Evolutionary conservation across 2,113 vertebrate genomes (phyloP), one percentile per base, ranked within the genome.

Genomic region (Crotophaga sulcirostris): DNA sequence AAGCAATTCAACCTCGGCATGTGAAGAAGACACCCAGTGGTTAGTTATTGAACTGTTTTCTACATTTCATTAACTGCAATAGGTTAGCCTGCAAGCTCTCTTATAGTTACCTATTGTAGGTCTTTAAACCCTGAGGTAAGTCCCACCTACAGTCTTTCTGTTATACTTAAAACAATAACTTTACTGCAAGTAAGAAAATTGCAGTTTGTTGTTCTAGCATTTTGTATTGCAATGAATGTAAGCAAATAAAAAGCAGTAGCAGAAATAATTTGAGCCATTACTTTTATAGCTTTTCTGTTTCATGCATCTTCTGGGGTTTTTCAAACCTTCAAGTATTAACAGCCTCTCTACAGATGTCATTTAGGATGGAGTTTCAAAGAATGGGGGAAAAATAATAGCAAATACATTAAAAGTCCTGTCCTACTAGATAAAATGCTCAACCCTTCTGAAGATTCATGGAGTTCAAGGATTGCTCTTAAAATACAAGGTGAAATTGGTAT

Each of bases 381-480:
- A 77, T 1, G 21, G 28, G 49, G 19, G 49, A 62, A 55, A 60
- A 21, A 8, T 0, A 33, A 19, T 7, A 59, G 45, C 47, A 79
- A 83, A 76, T 72, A 24, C 5, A 23, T 72, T 55, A 24, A 49
- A 68, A 52, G 56, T 85, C 26, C 6, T 67, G 16, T 52, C 25
- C 19, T 60, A 13, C 11, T 56, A 54, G n/a, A 52, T 64, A 73
- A 54, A 8, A 58, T 15, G 26, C 40, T 69, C 18, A 81, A 23
- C 4, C 31, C 21, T 72, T 78, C 29, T 80, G 84, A 76, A n/a
- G 15, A 77, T 84, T 44, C 44, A 59, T 45, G 19, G 84, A 81
- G 13, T 72, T 95, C 82, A 94, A 86, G n/a, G 44, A 79, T 82
- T 79, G 60, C 45, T 72, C 13, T 95, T 96, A 81, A 95, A 92